phyloP scores from a whole-genome alignment of 2,797 vertebrate genomes.

The Tarsius wallacei region DNA sequence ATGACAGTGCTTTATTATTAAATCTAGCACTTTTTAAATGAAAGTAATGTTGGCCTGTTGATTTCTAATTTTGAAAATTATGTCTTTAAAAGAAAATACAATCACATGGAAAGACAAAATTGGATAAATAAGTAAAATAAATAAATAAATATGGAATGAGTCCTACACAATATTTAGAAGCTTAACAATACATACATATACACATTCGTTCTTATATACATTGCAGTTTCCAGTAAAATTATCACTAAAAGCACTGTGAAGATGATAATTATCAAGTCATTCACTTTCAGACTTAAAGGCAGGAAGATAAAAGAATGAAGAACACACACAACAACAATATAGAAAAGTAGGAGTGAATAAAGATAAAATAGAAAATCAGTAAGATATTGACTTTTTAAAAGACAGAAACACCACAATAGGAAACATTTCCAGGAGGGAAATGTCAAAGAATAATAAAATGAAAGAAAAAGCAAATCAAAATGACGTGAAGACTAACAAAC shows the following conservation, averaged over 20 bases:
- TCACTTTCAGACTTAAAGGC: slow-evolving; percentile 44
- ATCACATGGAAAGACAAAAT: neutral
- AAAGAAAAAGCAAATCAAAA: slow-evolving; percentile 12
- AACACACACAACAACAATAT: neutral
- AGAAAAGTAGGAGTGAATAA: neutral
- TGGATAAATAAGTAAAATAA: slow-evolving; percentile 15
- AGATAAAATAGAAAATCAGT: slow-evolving; percentile 30
- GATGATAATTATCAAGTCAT: neutral
- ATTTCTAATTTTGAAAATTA: slow-evolving; percentile 20
- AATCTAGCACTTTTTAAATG: neutral
- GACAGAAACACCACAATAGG: neutral
- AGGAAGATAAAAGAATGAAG: neutral
- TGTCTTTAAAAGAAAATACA: slow-evolving; percentile 34
- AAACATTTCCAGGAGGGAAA: neutral
- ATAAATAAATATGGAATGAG: slow-evolving; percentile 18
- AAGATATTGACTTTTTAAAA: neutral
- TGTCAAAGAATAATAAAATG: slow-evolving; percentile 3
- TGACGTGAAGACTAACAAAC: neutral
- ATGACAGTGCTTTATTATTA: neutral
- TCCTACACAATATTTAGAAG: slow-evolving; percentile 41
- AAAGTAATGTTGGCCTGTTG: neutral
- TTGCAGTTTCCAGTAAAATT: neutral
- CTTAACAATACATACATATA: neutral
- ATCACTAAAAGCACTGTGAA: neutral
- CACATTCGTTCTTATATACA: neutral